Base-by-base conservation (phyloP, 1,140 invertebrate genomes). In the Laupala kohalensis region DNA sequence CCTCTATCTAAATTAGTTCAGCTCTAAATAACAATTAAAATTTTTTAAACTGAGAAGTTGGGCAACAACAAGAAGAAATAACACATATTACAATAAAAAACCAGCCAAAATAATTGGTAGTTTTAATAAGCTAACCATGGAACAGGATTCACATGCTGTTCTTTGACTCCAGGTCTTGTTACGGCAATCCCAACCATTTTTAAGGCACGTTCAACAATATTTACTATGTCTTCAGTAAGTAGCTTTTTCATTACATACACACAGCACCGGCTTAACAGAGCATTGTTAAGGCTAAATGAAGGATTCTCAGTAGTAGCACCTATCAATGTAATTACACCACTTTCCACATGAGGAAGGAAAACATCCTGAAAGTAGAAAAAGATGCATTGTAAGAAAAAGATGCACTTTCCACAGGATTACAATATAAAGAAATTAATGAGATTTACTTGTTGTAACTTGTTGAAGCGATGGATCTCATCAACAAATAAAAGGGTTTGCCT, bases 221-320 rank as follows among this genome's bases (percentile, higher is more conserved):
- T 75, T 67, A 84, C 73, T 6, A 94, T 79, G 79, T 88, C 81
- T 37, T 84, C 79, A 30, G 80, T 76, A 37, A 81, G 78, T 28
- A 94, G 80, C 80, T 93, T 93, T 71, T 92, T 86, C 71, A 94
- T 78, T 19, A 92, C 86, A 75, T 93, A 84, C 4, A 94, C 90
- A 73, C 87, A 82, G 76, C 90, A 91, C 28, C 92, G 81, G 81
- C 90, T 92, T 0, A 95, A 79, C 6, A 95, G 79, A 0, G 92
- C 91, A 73, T 86, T 88, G 78, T 94, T 94, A 28, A 94, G 84
- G 77, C 87, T 88, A 78, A 93, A 94, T 1, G 91, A 93, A 64
- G 93, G 93, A 81, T 94, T 95, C 80, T 95, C 92, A 69, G 93
- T 95, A 2, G 93, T 95, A 0, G 93, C 92, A 53, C 92, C 93